Evolutionary conservation across 1,140 invertebrate species (phyloP), one percentile per base, ranked within the genome.

Genomic region (Callitettix versicolor): DNA sequence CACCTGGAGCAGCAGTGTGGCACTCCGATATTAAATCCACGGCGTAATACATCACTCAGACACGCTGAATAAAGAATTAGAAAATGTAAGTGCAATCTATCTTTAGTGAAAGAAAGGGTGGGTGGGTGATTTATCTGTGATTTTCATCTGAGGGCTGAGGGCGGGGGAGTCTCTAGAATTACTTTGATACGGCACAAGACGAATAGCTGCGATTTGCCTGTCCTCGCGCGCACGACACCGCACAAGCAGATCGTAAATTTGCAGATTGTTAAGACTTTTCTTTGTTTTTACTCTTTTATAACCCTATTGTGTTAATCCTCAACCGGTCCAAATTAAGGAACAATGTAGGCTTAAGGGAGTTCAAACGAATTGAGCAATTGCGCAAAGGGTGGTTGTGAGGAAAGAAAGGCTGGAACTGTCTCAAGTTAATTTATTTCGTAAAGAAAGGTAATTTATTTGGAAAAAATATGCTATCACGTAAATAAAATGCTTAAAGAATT

Each of bases 21-120:
- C 43, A 46, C 43, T 52, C 30, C 50, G 34, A 41, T 52, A 52
- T 52, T 52, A 52, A 52, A 52, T 41, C 40, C 50, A n/a, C 11
- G 15, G 24, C 7, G 30, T 52, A 52, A 52, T 52, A 41, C 50
- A 52, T 52, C 50, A 52, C 50, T 38, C 36, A 33, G 50, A 26
- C 43, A 20, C 50, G n/a, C n/a, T 50, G 48, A 52, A 41, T 40
- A 52, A 52, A 52, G 50, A 52, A 52, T 52, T 52, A 52, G 34
- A 41, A 52, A 52, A 52, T 52, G 50, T 52, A 52, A 52, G 50
- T n/a, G 50, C 50, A 52, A 52, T 52, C 50, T 52, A 52, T 52
- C 50, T 52, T 52, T 52, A 52, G 6, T 22, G 50, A 41, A 40
- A 17, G 43, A 18, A 5, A 26, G 18, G 22, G 17, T 18, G 50